Conservation (phyloP, 2,113 vertebrate species). For the Callionymus lyra region DNA sequence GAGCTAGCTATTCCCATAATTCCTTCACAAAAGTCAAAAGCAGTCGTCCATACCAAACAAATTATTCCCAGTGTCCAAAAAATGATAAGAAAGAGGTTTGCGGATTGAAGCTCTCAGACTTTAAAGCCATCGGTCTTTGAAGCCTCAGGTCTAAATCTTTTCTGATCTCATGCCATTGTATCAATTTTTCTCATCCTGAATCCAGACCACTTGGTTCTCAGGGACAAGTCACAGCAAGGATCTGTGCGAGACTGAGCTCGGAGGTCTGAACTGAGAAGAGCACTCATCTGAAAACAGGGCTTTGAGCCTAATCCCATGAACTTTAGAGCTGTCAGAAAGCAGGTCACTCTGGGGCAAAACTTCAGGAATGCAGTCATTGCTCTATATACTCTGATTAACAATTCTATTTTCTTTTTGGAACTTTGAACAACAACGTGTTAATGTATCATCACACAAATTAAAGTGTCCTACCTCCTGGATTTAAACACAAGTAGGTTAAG, state of each 20-base stretch:
- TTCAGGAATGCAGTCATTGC: neutral
- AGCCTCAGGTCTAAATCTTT: too few species aligned
- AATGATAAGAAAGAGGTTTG: too few species aligned
- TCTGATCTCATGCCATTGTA: constrained; percentile 6
- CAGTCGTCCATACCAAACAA: constrained; percentile 33
- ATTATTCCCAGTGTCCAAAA: neutral
- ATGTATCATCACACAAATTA: neutral
- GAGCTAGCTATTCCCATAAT: constrained; percentile 82
- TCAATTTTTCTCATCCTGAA: constrained; percentile 5
- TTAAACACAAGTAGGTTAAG: too few species aligned
- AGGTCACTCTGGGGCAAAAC: constrained; percentile 23
- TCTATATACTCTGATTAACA: neutral
- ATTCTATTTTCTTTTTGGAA: constrained; percentile 1
- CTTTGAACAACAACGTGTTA: neutral
- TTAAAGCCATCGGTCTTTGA: too few species aligned
- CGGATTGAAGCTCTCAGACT: too few species aligned
- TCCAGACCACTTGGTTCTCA: constrained; percentile 9
- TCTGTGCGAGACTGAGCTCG: constrained; percentile 19
- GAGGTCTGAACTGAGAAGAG: constrained; percentile 21
- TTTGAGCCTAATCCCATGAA: constrained; percentile 55
- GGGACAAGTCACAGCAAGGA: constrained; percentile 38
- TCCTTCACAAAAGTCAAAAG: constrained; percentile 32
- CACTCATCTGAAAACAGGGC: constrained; percentile 25
- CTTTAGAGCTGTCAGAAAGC: constrained; percentile 34
- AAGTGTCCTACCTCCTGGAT: too few species aligned